These are phyloP conservation scores for Hypomecis atomaria DNA, from an alignment of 2,888 invertebrate genomes.

Conservation along the genomic window DNA sequence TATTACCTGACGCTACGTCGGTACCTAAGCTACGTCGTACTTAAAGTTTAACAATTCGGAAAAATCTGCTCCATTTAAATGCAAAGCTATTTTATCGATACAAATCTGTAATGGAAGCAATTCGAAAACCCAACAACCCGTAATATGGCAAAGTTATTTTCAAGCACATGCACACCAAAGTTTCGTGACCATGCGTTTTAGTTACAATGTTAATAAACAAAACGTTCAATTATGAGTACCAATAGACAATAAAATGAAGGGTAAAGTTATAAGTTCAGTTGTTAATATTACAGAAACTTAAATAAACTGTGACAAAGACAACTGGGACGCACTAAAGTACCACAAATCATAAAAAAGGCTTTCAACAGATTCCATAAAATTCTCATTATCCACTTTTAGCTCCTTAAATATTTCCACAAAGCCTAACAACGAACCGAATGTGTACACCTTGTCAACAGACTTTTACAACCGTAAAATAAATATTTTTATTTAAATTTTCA, in stretches of 20 bases:
- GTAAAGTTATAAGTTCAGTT: no score
- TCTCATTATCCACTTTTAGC: background rate
- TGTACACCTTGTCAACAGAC: slow-evolving; percentile 18
- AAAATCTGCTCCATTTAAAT: background rate
- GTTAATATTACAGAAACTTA: no score
- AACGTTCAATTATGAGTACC: no score
- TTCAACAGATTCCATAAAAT: background rate
- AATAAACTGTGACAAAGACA: no score
- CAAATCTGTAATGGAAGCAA: slow-evolving; percentile 6
- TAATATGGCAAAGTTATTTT: background rate
- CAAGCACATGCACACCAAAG: background rate
- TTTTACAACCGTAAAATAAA: slow-evolving; percentile 23
- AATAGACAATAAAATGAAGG: no score
- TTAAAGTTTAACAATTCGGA: no score
- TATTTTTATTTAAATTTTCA: slow-evolving; percentile 38
- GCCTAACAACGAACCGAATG: background rate
- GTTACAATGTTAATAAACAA: no score
- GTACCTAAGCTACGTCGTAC: no score
- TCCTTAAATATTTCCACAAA: background rate
- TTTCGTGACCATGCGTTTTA: no score
- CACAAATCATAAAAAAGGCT: background rate
- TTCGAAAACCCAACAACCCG: no score
- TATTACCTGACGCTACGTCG: no score
- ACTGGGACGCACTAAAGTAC: background rate
- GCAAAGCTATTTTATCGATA: background rate